Evolutionary conservation across 2,888 invertebrate genomes (phyloP), one percentile per base, ranked within the genome.

Genomic region (Lithophane semibrunnea): DNA sequence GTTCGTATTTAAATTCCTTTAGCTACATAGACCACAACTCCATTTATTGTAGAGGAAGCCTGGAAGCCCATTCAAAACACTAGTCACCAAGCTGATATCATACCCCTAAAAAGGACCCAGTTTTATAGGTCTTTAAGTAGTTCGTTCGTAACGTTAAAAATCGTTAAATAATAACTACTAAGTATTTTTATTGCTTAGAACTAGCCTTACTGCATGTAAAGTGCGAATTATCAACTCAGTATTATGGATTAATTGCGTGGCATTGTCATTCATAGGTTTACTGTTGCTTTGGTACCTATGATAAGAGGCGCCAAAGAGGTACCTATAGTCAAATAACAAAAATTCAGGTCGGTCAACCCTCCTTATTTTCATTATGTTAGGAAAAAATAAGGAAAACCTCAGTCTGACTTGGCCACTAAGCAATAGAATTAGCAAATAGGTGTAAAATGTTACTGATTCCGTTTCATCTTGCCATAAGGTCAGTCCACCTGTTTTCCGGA

Each of bases 171-270:
- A 63, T 79, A 77, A 69, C 72, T 37, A 61, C 24, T 69, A 65
- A 83, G 71, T 44, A 67, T 56, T 65, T 56, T 68, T 72, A 71
- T 77, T 65, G 68, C 29, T 56, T 47, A 13, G 42, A 67, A 73
- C 44, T 71, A 44, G 7, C 44, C 42, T 61, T 68, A 71, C 84
- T 69, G 84, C 80, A 83, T 83, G 47, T 80, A 84, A 84, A 83
- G 52, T 64, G 64, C 56, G 2, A 56, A 83, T 82, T 79, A 83
- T 68, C 24, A 21, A 37, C 54, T 58, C 24, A 44, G 3, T 52
- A 18, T 58, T 37, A n/a, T 69, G 42, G 54, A 79, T 65, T 37
- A 44, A 54, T 47, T 54, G 29, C 13, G 3, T 64, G 37, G 56
- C 61, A 47, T 80, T 67, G 52, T 64, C 56, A 67, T 58, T 60